These are phyloP conservation scores for Zoroaster sp. DNA, from an alignment of 53 echinoderm and acorn worm species.

Conservation along the genomic window DNA sequence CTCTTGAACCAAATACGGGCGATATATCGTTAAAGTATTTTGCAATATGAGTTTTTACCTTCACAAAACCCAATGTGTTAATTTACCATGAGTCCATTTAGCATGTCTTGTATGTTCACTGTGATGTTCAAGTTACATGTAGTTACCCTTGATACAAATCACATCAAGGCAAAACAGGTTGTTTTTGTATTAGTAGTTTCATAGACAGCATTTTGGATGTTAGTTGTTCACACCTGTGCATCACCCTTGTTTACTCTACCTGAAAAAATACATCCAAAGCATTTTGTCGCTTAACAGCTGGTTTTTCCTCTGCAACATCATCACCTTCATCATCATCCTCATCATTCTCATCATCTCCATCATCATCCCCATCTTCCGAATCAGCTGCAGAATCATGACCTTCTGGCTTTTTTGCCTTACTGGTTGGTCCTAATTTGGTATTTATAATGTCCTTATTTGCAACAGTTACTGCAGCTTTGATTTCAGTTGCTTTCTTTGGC, in stretches of 20 bases:
- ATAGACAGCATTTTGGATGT: background rate
- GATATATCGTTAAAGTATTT: no score
- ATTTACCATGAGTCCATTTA: no score
- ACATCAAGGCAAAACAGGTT: no score
- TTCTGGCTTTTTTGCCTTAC: constrained; percentile 1
- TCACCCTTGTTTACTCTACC: background rate
- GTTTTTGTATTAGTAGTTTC: no score
- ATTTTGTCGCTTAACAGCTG: background rate
- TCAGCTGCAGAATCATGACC: constrained; percentile 26
- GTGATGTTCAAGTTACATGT: no score
- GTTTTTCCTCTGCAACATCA: background rate
- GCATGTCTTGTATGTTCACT: no score
- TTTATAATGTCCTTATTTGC: background rate
- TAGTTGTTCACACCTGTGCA: background rate
- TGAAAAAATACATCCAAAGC: background rate
- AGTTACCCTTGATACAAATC: no score
- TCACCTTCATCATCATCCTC: background rate
- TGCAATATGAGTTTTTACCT: no score
- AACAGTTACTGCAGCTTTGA: background rate
- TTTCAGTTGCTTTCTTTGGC: background rate
- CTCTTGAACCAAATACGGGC: no score
- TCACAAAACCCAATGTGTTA: no score
- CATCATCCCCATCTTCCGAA: background rate
- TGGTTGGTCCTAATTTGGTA: background rate
- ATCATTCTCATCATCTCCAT: background rate